A percentile compares a stretch with the other conserved stretches of the same genome.
Evolutionary conservation across 2,888 invertebrate species (phyloP).

Genomic region (Aphelenchoides bicaudatus): DNA sequence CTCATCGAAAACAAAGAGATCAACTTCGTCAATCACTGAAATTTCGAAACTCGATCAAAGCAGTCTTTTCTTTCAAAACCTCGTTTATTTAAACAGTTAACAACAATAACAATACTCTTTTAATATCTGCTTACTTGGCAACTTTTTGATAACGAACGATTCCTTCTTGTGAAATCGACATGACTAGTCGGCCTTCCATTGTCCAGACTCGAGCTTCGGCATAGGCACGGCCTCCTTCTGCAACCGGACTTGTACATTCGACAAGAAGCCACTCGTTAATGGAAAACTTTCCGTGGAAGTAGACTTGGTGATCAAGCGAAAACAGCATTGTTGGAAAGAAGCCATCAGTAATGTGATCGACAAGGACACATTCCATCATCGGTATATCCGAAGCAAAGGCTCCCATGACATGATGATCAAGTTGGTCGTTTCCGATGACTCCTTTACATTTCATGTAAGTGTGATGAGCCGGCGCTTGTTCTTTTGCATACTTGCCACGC

Average conservation of each 20-base stretch:
- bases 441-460: slow-evolving; percentile 3
- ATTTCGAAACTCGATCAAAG: not conserved
- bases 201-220: slow-evolving; percentile 29
- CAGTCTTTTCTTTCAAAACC: not conserved
- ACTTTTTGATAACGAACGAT: slow-evolving; percentile 24
- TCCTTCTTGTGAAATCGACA: slow-evolving; percentile 24
- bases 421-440: slow-evolving; percentile 38
- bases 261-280: slow-evolving; percentile 62
- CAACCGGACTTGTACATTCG: slow-evolving; percentile 13
- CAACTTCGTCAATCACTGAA: not conserved
- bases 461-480: not conserved
- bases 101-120: not conserved
- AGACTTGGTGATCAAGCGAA: slow-evolving; percentile 62
- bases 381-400: slow-evolving; percentile 61
- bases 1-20: not conserved
- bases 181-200: slow-evolving; percentile 21
- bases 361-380: slow-evolving; percentile 57
- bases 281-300: slow-evolving; percentile 59
- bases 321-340: slow-evolving; percentile 37
- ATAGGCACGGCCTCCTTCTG: slow-evolving; percentile 25
- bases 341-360: slow-evolving; percentile 43
- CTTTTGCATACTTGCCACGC: not conserved
- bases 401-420: slow-evolving; percentile 60
- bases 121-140: not conserved
- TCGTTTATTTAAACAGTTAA: not conserved